Conservation (phyloP, 2,113 vertebrate species). For the Nansenia antarctica region DNA sequence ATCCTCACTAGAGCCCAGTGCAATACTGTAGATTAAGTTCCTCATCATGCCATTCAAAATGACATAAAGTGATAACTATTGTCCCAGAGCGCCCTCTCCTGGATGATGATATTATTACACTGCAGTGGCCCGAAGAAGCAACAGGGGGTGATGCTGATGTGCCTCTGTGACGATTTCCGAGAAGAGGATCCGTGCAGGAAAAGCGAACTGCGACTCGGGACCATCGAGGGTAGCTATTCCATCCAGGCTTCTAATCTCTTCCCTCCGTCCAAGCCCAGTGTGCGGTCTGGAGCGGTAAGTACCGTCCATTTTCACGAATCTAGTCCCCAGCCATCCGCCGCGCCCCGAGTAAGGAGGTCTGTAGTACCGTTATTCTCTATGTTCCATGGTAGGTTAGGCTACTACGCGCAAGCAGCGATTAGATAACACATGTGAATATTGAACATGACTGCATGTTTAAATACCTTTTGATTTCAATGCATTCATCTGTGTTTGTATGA, state of each 20-base stretch:
- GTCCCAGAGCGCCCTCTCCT: slow-evolving; percentile 20
- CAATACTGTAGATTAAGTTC: too few relatives aligned
- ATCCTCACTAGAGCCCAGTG: too few relatives aligned
- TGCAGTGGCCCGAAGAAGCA: neutral
- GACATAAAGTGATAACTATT: neutral
- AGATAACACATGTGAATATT: neutral
- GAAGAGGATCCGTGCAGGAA: neutral
- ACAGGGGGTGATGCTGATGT: slow-evolving; percentile 12
- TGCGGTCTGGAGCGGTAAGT: slow-evolving; percentile 26
- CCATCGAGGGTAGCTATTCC: neutral
- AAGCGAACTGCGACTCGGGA: slow-evolving; percentile 1
- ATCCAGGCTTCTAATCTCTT: neutral
- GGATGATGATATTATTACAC: neutral
- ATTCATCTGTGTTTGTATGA: neutral
- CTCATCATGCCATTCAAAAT: too few relatives aligned
- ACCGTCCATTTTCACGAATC: neutral
- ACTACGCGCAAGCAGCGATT: too few relatives aligned
- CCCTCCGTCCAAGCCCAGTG: neutral
- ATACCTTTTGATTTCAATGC: neutral
- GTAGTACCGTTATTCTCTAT: neutral
- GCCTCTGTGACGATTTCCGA: neutral
- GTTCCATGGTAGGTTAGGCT: neutral
- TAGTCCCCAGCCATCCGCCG: neutral
- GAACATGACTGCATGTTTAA: neutral
- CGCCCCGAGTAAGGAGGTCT: neutral